A percentile compares a stretch with the other conserved stretches of the same genome.
phyloP scores from a whole-genome alignment of 2,888 invertebrate genomes.

The Melangyna quadrimaculata region DNA sequence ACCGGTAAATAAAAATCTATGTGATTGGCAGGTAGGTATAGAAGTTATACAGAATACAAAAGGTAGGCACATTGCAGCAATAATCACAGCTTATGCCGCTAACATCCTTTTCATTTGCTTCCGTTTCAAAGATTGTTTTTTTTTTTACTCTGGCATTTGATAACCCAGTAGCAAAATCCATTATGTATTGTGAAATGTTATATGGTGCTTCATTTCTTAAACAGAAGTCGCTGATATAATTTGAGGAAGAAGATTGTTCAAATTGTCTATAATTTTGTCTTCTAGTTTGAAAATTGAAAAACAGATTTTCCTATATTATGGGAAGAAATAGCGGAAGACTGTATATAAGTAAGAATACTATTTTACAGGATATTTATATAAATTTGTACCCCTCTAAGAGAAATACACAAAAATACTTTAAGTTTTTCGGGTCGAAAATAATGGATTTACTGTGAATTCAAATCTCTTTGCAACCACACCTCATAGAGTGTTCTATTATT shows the following conservation, averaged over 20 bases:
- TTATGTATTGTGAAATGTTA: no score
- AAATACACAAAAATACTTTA: no score
- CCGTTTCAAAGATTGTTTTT: slow-evolving; percentile 33
- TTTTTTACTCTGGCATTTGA: not conserved
- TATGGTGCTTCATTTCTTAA: not conserved
- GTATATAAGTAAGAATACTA: no score
- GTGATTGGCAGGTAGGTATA: not conserved
- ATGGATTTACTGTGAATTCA: no score
- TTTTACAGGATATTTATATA: no score
- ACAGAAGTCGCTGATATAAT: not conserved
- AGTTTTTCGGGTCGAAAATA: no score
- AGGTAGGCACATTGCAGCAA: not conserved
- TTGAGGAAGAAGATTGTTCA: not conserved
- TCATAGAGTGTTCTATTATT: no score
- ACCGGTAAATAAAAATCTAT: not conserved
- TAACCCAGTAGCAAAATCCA: not conserved
- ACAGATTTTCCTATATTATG: not conserved
- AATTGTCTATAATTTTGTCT: not conserved
- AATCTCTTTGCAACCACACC: no score
- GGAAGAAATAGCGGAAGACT: no score
- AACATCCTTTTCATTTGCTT: slow-evolving; percentile 48
- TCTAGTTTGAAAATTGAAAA: not conserved
- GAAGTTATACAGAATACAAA: not conserved
- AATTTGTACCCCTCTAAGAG: no score
- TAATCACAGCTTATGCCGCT: slow-evolving; percentile 44